Conservation (phyloP, 2,797 vertebrate genomes). For the Chloroceryle amazona region DNA sequence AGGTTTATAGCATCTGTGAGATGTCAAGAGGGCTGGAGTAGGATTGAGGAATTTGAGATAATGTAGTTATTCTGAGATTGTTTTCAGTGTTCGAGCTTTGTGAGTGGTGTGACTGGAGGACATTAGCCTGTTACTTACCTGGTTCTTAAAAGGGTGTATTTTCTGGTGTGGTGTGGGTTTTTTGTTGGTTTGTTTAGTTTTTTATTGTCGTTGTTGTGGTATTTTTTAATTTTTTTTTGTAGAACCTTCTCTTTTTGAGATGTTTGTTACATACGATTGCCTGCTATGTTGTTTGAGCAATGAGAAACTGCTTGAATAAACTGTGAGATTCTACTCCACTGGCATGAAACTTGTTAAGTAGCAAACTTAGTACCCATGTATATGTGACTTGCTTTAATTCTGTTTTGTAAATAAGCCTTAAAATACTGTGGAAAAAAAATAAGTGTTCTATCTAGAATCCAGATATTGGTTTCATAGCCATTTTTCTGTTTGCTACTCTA, state of each 20-base stretch:
- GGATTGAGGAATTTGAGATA: background rate
- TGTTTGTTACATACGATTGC: background rate
- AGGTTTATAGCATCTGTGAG: background rate
- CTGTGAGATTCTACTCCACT: background rate
- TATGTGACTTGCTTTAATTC: background rate
- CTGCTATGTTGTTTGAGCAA: background rate
- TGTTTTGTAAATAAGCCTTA: background rate
- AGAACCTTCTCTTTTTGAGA: background rate
- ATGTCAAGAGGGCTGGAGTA: background rate
- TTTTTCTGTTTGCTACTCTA: background rate
- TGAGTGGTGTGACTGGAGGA: background rate
- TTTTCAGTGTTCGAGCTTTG: background rate
- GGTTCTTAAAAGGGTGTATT: background rate
- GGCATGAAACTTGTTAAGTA: background rate
- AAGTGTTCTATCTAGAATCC: background rate
- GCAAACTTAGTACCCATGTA: background rate
- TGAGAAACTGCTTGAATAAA: background rate
- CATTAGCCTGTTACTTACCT: background rate
- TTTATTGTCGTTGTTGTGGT: background rate
- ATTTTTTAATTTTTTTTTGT: background rate
- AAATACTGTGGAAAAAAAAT: background rate
- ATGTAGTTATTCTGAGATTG: background rate
- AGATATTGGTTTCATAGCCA: background rate
- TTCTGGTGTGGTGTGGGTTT: background rate
- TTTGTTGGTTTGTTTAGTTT: background rate